Evolutionary conservation across 2,113 vertebrate species (phyloP), one percentile per base, ranked within the genome.

Genomic region (Forbesichthys agassizii): DNA sequence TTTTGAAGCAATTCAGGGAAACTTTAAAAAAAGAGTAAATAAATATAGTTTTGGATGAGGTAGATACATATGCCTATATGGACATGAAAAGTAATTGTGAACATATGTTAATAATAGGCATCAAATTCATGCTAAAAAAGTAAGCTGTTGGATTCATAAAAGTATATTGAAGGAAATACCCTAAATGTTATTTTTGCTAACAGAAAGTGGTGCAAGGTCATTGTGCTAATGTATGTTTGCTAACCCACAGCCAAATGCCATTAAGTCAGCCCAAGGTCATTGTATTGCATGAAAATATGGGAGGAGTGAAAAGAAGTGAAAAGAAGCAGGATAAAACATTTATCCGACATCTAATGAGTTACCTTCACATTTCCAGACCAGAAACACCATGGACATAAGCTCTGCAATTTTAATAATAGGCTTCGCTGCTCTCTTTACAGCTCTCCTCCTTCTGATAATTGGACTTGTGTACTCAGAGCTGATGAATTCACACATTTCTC

Each of bases 401-500:
- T 74, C 65, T 8, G 86, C 81, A 12, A 83, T 93, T 80, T 73
- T 93, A 54, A 80, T 93, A 74, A 84, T 92, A 73, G 79, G 91
- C 71, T 75, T 92, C 0, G 88, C 85, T 48, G 87, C 87, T 54
- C 73, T 94, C 61, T 74, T 92, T 68, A 89, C 92, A 58, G 89
- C 87, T 68, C 85, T 91, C 81, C 81, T 92, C 62, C 61, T 95
- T n/a, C 27, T 95, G 64, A 53, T 94, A 73, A 84, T 92, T 76
- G 93, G 93, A n/a, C 87, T 91, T 52, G 85, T 93, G 75, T 93
- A 92, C 73, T 89, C 91, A 7, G 88, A 93, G 73, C 65, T 93
- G 71, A 92, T 92, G 83, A 93, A 94, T 80, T 90, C 92, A 13
- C 87, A 94, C 71, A 89, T 95, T 81, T 94, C 94, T 81, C 74